A percentile compares a stretch with the other conserved stretches of the same genome.
phyloP scores from a whole-genome alignment of 2,888 invertebrate genomes.

The Listrodromus nycthemerus region DNA sequence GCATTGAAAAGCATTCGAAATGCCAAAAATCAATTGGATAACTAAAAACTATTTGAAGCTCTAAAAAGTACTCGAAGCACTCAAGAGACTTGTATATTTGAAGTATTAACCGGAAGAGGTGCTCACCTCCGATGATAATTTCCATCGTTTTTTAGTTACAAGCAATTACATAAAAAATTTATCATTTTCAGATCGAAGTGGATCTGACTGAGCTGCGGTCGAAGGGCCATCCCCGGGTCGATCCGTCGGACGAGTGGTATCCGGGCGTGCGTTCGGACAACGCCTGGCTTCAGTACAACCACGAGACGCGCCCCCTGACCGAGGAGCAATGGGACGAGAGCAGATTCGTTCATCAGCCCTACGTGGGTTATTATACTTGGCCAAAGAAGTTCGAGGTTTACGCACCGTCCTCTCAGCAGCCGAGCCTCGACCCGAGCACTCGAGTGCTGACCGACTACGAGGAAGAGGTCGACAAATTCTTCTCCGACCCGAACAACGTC shows the following conservation, averaged over 20 bases:
- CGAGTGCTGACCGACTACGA: slow-evolving; percentile 89
- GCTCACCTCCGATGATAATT: not conserved
- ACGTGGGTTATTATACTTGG: slow-evolving; percentile 86
- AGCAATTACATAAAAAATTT: not conserved
- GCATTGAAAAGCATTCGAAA: too few species aligned
- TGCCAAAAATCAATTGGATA: too few species aligned
- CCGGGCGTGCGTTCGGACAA: slow-evolving; percentile 90
- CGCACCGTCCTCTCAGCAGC: slow-evolving; percentile 89
- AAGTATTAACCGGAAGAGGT: not conserved
- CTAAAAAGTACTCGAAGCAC: not conserved
- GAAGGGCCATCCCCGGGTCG: slow-evolving; percentile 42
- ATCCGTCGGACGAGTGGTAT: slow-evolving; percentile 64
- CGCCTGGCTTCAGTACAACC: slow-evolving; percentile 90
- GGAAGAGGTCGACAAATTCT: slow-evolving; percentile 88
- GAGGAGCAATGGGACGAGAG: slow-evolving; percentile 91
- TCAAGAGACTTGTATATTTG: not conserved
- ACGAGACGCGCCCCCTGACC: slow-evolving; percentile 86
- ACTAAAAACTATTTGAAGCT: not conserved
- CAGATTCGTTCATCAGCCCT: slow-evolving; percentile 89
- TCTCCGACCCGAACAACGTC: slow-evolving; percentile 88
- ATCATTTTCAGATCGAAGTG: slow-evolving; percentile 71
- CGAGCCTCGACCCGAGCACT: slow-evolving; percentile 85
- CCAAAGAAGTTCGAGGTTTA: slow-evolving; percentile 87
- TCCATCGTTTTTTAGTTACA: not conserved
- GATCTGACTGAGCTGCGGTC: slow-evolving; percentile 65